Base-by-base conservation (phyloP, 2,888 invertebrate species). In the Fabriciana adippe region DNA sequence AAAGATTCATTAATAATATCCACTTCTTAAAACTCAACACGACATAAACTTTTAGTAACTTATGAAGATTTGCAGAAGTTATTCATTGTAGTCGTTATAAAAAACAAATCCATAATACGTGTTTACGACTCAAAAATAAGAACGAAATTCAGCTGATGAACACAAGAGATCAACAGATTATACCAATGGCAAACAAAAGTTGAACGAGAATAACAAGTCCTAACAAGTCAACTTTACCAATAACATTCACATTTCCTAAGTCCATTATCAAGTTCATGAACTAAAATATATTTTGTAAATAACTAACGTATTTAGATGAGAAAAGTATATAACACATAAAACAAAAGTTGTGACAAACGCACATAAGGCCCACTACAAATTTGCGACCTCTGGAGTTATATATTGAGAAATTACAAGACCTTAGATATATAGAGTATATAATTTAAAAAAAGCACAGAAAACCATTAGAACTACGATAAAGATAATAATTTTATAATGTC, bases 181-280 rank as follows among this genome's bases (percentile, higher is more conserved):
- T 63, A 50, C 6, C 15, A 62, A 66, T 21, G 15, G 18, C 62
- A 35, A 18, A 53, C 26, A 62, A 69, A 68, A 66, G 54, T 66
- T 63, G 26, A 45, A 57, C 15, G 35, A 65, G 47, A 64, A 67
- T n/a, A 67, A 60, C 64, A 64, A 60, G 54, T 60, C 48, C 59
- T 64, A 21, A 64, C 50, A 55, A 55, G 18, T 63, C 59, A 66
- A 66, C 66, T 66, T 63, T 66, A 55, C 16, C 66, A 63, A 69
- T 66, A 63, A 55, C 62, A 13, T 57, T 15, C n/a, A 6, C 47
- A 63, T 57, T 57, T 62, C 18, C 54, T 54, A 14, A 53, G 14
- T 45, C 56, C 48, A 13, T 50, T 55, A 45, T 41, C 41, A 59
- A 55, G 48, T 41, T 31, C 53, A 35, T 54, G 15, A 54, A 59